phyloP scores from a whole-genome alignment of 30 jellyfish, hydroid and myxozoan genomes.

The Euphysa ruthae region DNA sequence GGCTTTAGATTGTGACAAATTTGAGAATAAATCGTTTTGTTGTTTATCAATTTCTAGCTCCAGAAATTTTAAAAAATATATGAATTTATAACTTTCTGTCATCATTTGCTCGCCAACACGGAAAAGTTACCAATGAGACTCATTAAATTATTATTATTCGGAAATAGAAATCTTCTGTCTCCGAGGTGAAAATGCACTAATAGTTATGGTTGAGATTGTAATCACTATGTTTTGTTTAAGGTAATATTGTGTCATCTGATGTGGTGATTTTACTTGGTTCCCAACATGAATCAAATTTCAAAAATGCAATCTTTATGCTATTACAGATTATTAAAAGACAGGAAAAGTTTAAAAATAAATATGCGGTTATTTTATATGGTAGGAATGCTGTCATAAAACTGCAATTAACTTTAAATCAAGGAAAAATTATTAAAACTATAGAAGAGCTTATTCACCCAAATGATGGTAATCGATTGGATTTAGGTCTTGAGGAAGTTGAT shows the following conservation, averaged over 20 bases:
- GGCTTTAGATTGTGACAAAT: too few species aligned
- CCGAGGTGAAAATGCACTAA: too few species aligned
- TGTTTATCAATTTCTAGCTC: too few species aligned
- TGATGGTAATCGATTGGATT: slow-evolving; percentile 1
- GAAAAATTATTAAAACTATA: background rate
- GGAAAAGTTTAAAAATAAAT: background rate
- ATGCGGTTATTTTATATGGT: background rate
- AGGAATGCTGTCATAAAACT: background rate
- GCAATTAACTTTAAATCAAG: background rate
- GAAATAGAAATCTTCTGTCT: too few species aligned
- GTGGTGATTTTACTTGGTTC: background rate
- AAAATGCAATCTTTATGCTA: background rate
- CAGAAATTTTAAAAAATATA: too few species aligned
- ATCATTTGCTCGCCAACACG: too few species aligned
- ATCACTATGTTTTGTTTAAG: background rate
- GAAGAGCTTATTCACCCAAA: background rate
- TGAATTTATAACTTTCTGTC: too few species aligned
- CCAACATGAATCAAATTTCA: background rate
- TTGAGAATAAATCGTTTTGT: too few species aligned
- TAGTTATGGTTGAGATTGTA: too few species aligned
- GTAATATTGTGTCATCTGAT: background rate
- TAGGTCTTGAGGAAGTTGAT: background rate
- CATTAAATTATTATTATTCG: too few species aligned
- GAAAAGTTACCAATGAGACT: too few species aligned
- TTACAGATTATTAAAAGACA: background rate